Base-by-base conservation (phyloP, 2,888 invertebrate species). In the Aethes cnicana region DNA sequence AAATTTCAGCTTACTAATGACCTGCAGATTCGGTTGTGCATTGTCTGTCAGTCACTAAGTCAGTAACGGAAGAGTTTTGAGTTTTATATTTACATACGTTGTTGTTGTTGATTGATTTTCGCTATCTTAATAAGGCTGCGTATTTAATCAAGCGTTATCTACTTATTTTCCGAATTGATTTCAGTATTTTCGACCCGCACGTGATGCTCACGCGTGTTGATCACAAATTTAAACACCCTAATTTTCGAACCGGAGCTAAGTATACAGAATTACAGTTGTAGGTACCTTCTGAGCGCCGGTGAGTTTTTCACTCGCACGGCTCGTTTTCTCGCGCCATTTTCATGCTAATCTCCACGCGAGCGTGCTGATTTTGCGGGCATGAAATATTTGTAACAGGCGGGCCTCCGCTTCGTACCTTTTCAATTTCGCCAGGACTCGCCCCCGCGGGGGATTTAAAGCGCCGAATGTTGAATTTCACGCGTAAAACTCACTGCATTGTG, bases 341-440 rank as follows among this genome's bases (percentile, higher is more conserved):
- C 77, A 81, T 82, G 81, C 75, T 83, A 83, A 84, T 84, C 77
- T 78, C 70, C 62, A 65, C 64, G 69, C 68, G 66, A 65, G 72
- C 70, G 69, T 72, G 76, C 78, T 81, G 82, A 82, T 82, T 82
- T 78, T 65, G 69, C 63, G 70, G 69, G 70, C 74, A 76, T 81
- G 75, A 81, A 83, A 83, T 83, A 81, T 82, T 81, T 81, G 77
- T 76, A 72, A 68, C 74, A 76, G 68, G 67, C 67, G 61, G 47
- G 55, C 57, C 55, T 52, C 53, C 53, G 64, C 63, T 59, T 68
- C 62, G 69, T 69, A 76, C 78, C 77, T 80, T 83, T 84, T 82
- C 83, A 81, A 81, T 86, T 81, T 77, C 61, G 65, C 66, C 64
- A 59, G 60, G 61, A 55, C 61, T 58, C 64, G 55, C 67, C 69